Percentiles rank a stretch among this genome's conserved stretches.
These are phyloP conservation scores for Orientallactaga bullata DNA, from an alignment of 2,113 vertebrate genomes.

Conservation along the genomic window DNA sequence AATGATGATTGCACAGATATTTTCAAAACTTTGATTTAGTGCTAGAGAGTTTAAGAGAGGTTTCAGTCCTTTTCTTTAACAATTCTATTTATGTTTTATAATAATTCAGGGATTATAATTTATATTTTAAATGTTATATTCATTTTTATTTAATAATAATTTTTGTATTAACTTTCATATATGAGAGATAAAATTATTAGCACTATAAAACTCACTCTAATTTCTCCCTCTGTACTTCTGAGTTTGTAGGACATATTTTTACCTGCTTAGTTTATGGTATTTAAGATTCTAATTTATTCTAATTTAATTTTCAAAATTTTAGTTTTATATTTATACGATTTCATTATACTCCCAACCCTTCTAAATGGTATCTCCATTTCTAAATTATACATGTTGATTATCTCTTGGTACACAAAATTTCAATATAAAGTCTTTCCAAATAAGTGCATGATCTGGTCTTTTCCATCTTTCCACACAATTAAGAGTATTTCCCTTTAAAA, in stretches of 20 bases:
- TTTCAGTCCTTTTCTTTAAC: neutral
- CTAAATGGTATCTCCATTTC: neutral
- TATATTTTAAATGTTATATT: constrained; percentile 1
- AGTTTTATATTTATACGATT: neutral
- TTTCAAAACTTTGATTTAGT: neutral
- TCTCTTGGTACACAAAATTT: neutral
- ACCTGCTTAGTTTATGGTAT: neutral
- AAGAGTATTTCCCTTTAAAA: neutral
- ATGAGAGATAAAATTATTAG: constrained; percentile 13
- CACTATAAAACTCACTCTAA: neutral
- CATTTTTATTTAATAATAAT: neutral
- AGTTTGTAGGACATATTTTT: neutral
- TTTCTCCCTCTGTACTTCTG: neutral
- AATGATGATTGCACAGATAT: neutral
- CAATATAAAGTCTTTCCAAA: neutral
- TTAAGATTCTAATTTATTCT: neutral
- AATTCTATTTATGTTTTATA: constrained; percentile 10
- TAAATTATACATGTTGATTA: neutral
- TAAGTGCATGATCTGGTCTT: neutral
- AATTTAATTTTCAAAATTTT: constrained; percentile 10
- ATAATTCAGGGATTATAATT: neutral
- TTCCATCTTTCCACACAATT: neutral
- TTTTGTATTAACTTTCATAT: neutral
- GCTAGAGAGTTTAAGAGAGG: neutral
- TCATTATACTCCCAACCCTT: neutral